Evolutionary conservation across 2,113 vertebrate genomes (phyloP).

Genomic region (Ameiurus melas): DNA sequence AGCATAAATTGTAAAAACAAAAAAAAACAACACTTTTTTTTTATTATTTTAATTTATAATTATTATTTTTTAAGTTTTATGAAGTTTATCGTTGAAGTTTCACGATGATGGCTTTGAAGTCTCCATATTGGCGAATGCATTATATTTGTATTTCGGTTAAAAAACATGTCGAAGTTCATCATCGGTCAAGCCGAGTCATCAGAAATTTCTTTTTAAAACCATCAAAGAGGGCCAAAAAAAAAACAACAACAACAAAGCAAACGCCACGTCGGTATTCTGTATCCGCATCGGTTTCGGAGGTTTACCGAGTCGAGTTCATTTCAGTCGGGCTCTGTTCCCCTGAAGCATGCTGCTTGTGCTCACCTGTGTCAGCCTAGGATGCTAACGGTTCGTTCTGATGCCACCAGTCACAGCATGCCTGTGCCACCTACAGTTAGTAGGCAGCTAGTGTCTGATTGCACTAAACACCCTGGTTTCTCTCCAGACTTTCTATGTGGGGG

Average conservation of each 20-base stretch:
- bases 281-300: neutral
- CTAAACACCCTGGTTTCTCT: constrained; percentile 40
- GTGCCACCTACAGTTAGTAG: neutral
- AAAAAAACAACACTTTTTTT: too few species aligned
- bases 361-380: constrained; percentile 3
- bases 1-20: too few species aligned
- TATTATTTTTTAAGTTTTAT: too few species aligned
- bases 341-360: constrained; percentile 28
- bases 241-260: neutral
- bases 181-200: neutral
- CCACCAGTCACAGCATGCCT: constrained; percentile 33
- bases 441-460: constrained; percentile 40
- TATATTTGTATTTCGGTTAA: constrained; percentile 8
- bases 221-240: constrained; percentile 13
- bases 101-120: constrained; percentile 5
- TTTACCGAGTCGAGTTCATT: neutral
- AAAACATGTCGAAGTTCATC: neutral
- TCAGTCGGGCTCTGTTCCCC: neutral
- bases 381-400: neutral
- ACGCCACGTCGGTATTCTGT: neutral
- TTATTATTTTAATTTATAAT: too few species aligned
- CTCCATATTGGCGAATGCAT: neutral
- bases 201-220: neutral
- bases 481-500: constrained; percentile 4
- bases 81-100: neutral